Conservation (phyloP, 2,888 invertebrate genomes). For the Agrilus cyanescens region DNA sequence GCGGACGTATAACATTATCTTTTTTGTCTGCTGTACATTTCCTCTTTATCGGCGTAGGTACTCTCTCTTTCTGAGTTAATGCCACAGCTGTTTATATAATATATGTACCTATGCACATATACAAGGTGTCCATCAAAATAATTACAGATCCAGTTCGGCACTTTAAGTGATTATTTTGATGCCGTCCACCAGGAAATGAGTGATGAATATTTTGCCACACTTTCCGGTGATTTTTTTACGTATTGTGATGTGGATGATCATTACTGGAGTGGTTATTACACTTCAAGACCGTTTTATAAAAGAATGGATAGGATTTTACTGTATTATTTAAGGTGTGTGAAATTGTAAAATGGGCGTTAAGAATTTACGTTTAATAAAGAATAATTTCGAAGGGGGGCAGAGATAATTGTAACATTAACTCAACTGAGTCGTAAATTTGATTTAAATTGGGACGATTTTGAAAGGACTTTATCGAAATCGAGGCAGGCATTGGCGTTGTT, state of each 20-base stretch:
- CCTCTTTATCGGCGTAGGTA: no score
- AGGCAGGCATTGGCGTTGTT: conserved; percentile 76
- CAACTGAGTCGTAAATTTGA: conserved; percentile 39
- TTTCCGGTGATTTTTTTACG: conserved; percentile 93
- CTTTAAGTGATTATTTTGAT: conserved; percentile 80
- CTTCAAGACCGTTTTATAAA: conserved; percentile 89
- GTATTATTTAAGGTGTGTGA: conserved; percentile 52
- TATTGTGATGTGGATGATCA: conserved; percentile 90
- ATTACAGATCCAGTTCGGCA: conserved; percentile 72
- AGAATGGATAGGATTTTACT: conserved; percentile 78
- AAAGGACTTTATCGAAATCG: conserved; percentile 44
- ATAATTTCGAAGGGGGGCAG: conserved; percentile 51
- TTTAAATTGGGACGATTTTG: conserved; percentile 38
- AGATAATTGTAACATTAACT: conserved; percentile 55
- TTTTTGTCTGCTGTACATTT: no score
- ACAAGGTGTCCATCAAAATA: neutral
- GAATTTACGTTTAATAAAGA: neutral
- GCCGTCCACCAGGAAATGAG: conserved; percentile 51
- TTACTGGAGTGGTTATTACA: conserved; percentile 96
- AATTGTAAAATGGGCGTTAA: conserved; percentile 1
- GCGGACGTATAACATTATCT: no score
- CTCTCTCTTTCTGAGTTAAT: neutral
- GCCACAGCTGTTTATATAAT: no score
- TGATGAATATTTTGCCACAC: conserved; percentile 55
- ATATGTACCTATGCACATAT: no score